Evolutionary conservation across 2,888 invertebrate genomes (phyloP).

Genomic region (Oligia latruncula): DNA sequence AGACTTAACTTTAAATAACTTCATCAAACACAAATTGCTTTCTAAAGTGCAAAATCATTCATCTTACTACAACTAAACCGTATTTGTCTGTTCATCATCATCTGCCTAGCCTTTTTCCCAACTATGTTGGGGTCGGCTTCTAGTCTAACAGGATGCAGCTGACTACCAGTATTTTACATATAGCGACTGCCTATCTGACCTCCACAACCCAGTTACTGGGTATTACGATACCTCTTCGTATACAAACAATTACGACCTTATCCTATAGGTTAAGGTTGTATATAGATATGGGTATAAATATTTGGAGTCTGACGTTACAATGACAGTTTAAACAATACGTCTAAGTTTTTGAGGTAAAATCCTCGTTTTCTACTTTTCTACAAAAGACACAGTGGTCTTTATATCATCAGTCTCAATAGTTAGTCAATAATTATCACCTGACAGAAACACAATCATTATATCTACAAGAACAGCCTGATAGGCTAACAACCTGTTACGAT

Average conservation of each 20-base stretch:
- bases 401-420: neutral
- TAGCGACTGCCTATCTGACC: too few species aligned
- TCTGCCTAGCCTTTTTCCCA: too few species aligned
- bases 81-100: neutral
- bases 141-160: too few species aligned
- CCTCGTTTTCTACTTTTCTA: neutral
- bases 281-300: too few species aligned
- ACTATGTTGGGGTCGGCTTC: too few species aligned
- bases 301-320: neutral
- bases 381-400: neutral
- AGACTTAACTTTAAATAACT: neutral
- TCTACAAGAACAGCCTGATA: constrained; percentile 20
- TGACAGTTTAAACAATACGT: neutral
- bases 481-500: constrained; percentile 38
- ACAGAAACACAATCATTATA: constrained; percentile 5
- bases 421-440: constrained; percentile 35
- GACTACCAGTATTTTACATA: too few species aligned
- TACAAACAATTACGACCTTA: too few species aligned
- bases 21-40: neutral
- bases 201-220: too few species aligned
- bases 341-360: neutral
- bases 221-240: too few species aligned
- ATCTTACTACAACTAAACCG: neutral
- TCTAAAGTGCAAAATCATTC: neutral
- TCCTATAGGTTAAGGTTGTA: too few species aligned